Percentiles rank a stretch among this genome's conserved stretches.
Evolutionary conservation across 2,113 vertebrate genomes (phyloP).

Genomic region (Pristiophorus japonicus): DNA sequence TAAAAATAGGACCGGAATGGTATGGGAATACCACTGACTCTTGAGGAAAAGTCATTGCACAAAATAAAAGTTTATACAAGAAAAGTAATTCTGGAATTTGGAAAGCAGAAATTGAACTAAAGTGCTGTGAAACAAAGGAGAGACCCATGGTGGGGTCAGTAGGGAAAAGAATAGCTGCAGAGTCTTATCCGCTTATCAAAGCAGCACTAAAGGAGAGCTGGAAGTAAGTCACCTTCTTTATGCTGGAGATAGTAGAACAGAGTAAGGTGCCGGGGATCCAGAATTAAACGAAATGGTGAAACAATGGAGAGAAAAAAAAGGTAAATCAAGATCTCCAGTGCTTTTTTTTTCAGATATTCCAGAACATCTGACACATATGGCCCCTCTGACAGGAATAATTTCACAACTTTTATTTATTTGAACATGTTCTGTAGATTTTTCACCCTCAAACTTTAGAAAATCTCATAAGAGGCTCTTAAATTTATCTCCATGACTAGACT

Average conservation of each 20-base stretch:
- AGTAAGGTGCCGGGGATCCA: background rate
- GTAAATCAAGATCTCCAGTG: background rate
- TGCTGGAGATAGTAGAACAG: background rate
- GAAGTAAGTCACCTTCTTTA: too few relatives aligned
- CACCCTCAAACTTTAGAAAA: background rate
- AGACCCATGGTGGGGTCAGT: background rate
- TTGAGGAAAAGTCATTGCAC: background rate
- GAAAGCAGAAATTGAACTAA: background rate
- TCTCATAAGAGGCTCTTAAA: background rate
- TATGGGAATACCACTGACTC: background rate
- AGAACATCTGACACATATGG: background rate
- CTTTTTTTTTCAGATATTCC: background rate
- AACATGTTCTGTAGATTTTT: background rate
- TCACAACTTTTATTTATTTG: background rate
- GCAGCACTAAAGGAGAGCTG: background rate
- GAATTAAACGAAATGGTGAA: background rate
- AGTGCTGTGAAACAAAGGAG: background rate
- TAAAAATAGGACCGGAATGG: background rate
- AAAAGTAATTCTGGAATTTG: background rate
- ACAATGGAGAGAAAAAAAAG: background rate
- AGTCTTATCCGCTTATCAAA: background rate
- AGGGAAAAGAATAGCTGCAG: background rate
- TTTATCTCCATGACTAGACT: background rate
- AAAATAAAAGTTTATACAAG: background rate
- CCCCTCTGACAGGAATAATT: background rate